Percentiles rank a stretch among this genome's conserved stretches.
Conservation (phyloP, 2,888 invertebrate species). For the Epinotia nisella region DNA sequence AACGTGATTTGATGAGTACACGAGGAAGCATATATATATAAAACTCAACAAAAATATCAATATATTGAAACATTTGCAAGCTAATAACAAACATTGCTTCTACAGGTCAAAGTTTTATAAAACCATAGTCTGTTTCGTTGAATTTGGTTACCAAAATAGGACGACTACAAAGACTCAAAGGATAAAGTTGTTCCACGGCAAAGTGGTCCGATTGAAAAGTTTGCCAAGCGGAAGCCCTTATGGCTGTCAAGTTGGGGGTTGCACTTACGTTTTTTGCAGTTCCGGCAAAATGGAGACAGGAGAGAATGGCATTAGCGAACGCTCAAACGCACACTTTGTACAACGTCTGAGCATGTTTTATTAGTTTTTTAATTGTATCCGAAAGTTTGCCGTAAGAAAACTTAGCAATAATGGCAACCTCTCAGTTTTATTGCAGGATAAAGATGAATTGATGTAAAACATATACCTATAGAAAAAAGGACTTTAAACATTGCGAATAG, state of each 20-base stretch:
- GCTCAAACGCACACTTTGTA: constrained; percentile 42
- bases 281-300: constrained; percentile 48
- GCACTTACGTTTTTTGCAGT: constrained; percentile 56
- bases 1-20: not conserved
- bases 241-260: constrained; percentile 56
- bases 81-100: constrained; percentile 34
- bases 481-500: not conserved
- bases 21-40: not conserved
- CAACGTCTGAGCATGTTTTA: constrained; percentile 41
- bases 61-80: not conserved
- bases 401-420: not conserved
- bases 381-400: constrained; percentile 17
- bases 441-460: not conserved
- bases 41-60: not conserved
- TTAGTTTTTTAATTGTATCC: constrained; percentile 32
- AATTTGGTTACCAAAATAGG: constrained; percentile 73
- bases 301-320: constrained; percentile 35
- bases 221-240: constrained; percentile 64
- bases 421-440: not conserved
- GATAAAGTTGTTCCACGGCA: constrained; percentile 62
- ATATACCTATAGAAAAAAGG: not conserved
- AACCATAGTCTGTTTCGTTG: constrained; percentile 52
- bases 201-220: constrained; percentile 73
- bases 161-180: constrained; percentile 60
- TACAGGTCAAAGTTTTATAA: constrained; percentile 55